A percentile compares a stretch with the other conserved stretches of the same genome.
phyloP scores from a whole-genome alignment of 2,113 vertebrate species.

The Sander lucioperca region DNA sequence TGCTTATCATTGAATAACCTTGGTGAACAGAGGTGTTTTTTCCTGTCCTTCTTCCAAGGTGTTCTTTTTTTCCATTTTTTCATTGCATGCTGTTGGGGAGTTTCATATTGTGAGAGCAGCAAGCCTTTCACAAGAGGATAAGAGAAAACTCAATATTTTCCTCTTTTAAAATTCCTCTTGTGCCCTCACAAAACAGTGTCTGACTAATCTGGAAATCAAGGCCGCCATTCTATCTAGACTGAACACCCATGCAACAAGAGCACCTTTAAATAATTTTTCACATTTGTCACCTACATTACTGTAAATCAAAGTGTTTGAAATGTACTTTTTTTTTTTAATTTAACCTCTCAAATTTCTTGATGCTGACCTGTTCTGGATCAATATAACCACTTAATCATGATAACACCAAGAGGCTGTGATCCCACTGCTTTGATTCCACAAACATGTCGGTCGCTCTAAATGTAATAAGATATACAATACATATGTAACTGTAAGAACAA shows the following conservation, averaged over 20 bases:
- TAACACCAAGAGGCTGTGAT: constrained; percentile 19
- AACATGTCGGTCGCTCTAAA: constrained; percentile 18
- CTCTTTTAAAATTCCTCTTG: constrained; percentile 74
- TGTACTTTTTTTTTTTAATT: constrained; percentile 21
- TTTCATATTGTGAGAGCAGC: constrained; percentile 67
- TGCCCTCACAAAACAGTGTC: constrained; percentile 61
- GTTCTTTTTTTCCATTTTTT: constrained; percentile 54
- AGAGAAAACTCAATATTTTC: constrained; percentile 72
- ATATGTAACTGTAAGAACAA: constrained; percentile 12
- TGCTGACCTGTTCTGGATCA: constrained; percentile 24
- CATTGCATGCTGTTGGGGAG: constrained; percentile 65
- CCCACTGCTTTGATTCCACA: constrained; percentile 26
- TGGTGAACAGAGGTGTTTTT: constrained; percentile 79
- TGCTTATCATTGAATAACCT: constrained; percentile 84
- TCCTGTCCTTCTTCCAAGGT: constrained; percentile 78
- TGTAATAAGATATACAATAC: constrained; percentile 36
- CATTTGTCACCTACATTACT: constrained; percentile 38
- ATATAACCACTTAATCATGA: constrained; percentile 21
- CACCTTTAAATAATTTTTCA: constrained; percentile 35
- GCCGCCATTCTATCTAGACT: constrained; percentile 45
- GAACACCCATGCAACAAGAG: constrained; percentile 44
- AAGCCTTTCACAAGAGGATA: constrained; percentile 71
- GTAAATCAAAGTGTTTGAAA: constrained; percentile 26
- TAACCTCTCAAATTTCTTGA: constrained; percentile 21
- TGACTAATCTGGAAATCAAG: constrained; percentile 66